These are phyloP conservation scores for Falco concolor DNA, from an alignment of 2,797 vertebrate genomes.

Conservation along the genomic window DNA sequence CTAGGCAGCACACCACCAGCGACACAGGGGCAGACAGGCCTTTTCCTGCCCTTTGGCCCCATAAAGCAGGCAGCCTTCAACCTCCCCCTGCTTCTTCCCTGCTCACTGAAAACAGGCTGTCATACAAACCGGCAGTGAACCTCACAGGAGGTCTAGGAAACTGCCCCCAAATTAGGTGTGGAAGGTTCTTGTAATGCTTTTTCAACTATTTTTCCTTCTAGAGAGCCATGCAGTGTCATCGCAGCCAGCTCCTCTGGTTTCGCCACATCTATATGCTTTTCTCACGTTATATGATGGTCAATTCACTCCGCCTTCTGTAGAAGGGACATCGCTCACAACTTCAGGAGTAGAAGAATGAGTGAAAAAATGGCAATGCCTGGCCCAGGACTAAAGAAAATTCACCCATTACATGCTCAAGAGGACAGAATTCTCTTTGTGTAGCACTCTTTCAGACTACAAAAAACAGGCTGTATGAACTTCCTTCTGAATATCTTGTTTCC, in stretches of 20 bases:
- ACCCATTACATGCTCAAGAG: background rate
- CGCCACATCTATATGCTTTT: constrained; percentile 84
- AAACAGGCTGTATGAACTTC: background rate
- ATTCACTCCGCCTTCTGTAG: constrained; percentile 83
- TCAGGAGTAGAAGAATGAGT: background rate
- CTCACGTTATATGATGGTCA: constrained; percentile 92
- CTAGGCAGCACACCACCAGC: background rate
- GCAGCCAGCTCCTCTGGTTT: constrained; percentile 92
- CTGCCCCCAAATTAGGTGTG: background rate
- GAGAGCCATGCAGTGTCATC: constrained; percentile 90
- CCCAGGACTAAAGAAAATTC: background rate
- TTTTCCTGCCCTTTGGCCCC: background rate
- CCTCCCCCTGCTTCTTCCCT: background rate
- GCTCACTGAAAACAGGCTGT: background rate
- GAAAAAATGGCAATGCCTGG: background rate
- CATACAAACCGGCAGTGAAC: background rate
- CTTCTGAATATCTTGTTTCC: background rate
- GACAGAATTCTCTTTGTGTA: background rate
- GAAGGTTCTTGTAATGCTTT: background rate
- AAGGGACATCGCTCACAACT: constrained; percentile 7
- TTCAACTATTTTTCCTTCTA: constrained; percentile 49
- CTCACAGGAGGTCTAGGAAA: background rate
- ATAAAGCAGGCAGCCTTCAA: background rate
- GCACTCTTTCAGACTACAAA: background rate
- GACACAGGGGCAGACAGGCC: background rate